Evolutionary conservation across 1,140 invertebrate genomes (phyloP).

Genomic region (Drosophila bipectinata): DNA sequence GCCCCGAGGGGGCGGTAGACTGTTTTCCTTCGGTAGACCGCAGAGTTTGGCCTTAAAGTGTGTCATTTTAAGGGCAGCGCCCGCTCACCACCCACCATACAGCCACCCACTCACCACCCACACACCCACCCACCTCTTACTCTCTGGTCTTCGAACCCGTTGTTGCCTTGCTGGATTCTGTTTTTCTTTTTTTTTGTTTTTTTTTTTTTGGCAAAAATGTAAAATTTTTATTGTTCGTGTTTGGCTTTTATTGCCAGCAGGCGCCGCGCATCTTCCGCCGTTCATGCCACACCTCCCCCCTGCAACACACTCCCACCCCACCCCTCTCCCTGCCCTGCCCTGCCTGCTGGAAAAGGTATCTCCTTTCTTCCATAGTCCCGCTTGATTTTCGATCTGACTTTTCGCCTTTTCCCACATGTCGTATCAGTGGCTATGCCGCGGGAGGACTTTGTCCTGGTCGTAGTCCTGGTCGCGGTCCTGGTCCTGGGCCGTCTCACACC

Average conservation of each 20-base stretch:
- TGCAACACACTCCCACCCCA: not conserved
- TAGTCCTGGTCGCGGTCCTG: not conserved
- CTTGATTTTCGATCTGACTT: constrained; percentile 46
- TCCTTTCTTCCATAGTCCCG: no score
- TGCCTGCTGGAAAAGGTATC: no score
- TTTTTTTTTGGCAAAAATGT: constrained; percentile 56
- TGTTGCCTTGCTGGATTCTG: constrained; percentile 7
- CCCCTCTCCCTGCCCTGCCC: not conserved
- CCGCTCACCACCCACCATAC: not conserved
- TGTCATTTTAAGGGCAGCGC: constrained; percentile 55
- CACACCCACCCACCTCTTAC: no score
- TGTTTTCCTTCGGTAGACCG: constrained; percentile 33
- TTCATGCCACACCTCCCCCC: constrained; percentile 11
- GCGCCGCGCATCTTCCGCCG: constrained; percentile 61
- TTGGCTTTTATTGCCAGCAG: constrained; percentile 73
- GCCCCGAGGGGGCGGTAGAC: no score
- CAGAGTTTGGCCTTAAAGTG: constrained; percentile 65
- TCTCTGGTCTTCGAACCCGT: not conserved
- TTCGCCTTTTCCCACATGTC: constrained; percentile 79
- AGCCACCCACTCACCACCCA: not conserved
- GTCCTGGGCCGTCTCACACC: not conserved
- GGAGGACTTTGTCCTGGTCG: constrained; percentile 17
- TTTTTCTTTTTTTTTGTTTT: constrained; percentile 6
- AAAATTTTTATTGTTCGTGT: constrained; percentile 82
- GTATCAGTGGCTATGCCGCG: constrained; percentile 55